Evolutionary conservation across 1,140 invertebrate genomes (phyloP).

Genomic region (Atopsyche davidsoni): DNA sequence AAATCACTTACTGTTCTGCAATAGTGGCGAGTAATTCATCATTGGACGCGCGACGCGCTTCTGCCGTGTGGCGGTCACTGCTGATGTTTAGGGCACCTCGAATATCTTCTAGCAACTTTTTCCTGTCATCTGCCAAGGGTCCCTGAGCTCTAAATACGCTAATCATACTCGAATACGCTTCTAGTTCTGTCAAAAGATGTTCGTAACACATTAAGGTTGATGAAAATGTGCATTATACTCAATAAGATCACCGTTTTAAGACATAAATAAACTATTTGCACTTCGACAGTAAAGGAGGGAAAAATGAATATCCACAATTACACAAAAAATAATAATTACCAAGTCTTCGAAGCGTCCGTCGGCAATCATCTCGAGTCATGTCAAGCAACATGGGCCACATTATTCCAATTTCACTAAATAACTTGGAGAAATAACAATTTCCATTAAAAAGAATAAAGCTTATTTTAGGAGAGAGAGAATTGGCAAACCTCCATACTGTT

Average conservation of each 20-base stretch:
- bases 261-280: slow-evolving; percentile 17
- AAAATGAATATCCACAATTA: slow-evolving; percentile 43
- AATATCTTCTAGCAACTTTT: slow-evolving; percentile 75
- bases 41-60: slow-evolving; percentile 82
- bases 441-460: slow-evolving; percentile 43
- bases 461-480: slow-evolving; percentile 45
- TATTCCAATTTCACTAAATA: slow-evolving; percentile 35
- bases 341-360: slow-evolving; percentile 74
- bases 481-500: slow-evolving; percentile 51
- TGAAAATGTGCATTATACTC: slow-evolving; percentile 10
- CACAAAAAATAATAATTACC: slow-evolving; percentile 49
- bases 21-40: slow-evolving; percentile 84
- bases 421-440: slow-evolving; percentile 35
- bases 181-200: slow-evolving; percentile 63
- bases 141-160: slow-evolving; percentile 89
- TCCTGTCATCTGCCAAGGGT: slow-evolving; percentile 74
- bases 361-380: slow-evolving; percentile 70
- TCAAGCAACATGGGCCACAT: slow-evolving; percentile 47
- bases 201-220: slow-evolving; percentile 24
- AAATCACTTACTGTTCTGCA: slow-evolving; percentile 69
- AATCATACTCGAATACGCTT: slow-evolving; percentile 83
- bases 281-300: slow-evolving; percentile 37
- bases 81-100: slow-evolving; percentile 78
- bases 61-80: slow-evolving; percentile 82
- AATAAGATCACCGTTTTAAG: slow-evolving; percentile 8